A percentile compares a stretch with the other conserved stretches of the same genome.
Conservation (phyloP, 2,113 vertebrate genomes). For the Chionodraco myersi region DNA sequence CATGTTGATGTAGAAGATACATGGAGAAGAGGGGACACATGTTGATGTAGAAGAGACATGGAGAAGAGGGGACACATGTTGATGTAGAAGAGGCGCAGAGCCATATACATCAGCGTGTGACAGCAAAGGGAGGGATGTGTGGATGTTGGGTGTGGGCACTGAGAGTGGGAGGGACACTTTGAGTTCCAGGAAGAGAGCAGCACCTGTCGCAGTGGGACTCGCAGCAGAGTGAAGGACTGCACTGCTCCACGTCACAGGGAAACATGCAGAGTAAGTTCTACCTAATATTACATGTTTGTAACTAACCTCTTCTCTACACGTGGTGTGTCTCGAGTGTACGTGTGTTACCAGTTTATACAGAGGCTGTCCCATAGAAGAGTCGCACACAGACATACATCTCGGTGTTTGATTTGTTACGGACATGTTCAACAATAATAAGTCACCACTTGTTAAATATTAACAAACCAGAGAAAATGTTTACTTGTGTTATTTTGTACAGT, state of each 20-base stretch:
- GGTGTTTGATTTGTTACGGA: no score
- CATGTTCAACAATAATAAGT: no score
- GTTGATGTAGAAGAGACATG: no score
- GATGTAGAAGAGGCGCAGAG: no score
- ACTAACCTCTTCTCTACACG: not conserved
- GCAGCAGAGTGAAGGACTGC: constrained; percentile 8
- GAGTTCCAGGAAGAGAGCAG: constrained; percentile 62
- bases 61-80: no score
- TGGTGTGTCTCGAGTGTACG: no score
- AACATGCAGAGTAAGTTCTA: constrained; percentile 72
- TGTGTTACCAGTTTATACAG: no score
- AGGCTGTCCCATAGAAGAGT: not conserved
- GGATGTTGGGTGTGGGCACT: constrained; percentile 47
- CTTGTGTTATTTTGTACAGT: not conserved
- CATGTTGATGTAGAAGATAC: no score
- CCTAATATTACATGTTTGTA: not conserved
- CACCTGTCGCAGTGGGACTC: constrained; percentile 39
- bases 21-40: no score
- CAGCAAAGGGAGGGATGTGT: constrained; percentile 4
- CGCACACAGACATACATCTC: not conserved
- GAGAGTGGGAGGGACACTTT: constrained; percentile 52
- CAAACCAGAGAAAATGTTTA: no score
- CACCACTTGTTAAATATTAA: no score
- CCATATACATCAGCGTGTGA: not conserved
- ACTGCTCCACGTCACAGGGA: constrained; percentile 1